A percentile compares a stretch with the other conserved stretches of the same genome.
Evolutionary conservation across 1,140 invertebrate genomes (phyloP).

Genomic region (Drosophila arizonae): DNA sequence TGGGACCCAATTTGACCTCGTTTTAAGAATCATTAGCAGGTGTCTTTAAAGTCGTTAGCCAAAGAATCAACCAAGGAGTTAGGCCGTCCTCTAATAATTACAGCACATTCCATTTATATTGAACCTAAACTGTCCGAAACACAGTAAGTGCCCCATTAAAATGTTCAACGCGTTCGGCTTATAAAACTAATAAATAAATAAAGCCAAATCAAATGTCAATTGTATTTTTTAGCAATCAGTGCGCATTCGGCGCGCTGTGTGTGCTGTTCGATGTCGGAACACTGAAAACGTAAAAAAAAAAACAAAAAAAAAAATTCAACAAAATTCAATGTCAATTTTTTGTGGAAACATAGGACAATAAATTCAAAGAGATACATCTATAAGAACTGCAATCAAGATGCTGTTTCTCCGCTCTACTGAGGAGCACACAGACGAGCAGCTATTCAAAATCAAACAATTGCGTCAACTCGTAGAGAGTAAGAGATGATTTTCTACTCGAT

Average conservation of each 20-base stretch:
- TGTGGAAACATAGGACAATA: not conserved
- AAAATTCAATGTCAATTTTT: conserved; percentile 7
- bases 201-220: conserved; percentile 49
- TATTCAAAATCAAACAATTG: conserved; percentile 65
- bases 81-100: not conserved
- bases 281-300: conserved; percentile 5
- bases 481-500: not conserved
- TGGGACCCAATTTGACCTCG: too few species aligned
- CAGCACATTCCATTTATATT: conserved; percentile 15
- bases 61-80: not conserved
- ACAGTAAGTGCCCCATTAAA: conserved; percentile 43
- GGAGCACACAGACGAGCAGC: conserved; percentile 49
- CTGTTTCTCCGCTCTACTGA: conserved; percentile 45
- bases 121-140: conserved; percentile 8
- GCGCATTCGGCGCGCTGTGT: conserved; percentile 41
- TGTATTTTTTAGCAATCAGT: conserved; percentile 48
- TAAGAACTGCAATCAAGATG: conserved; percentile 24
- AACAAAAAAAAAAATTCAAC: conserved; percentile 1
- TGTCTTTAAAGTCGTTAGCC: not conserved
- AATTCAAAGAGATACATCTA: not conserved
- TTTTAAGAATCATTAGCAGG: not conserved
- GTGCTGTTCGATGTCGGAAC: conserved; percentile 52
- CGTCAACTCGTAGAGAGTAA: conserved; percentile 69
- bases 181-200: conserved; percentile 58
- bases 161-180: conserved; percentile 46